phyloP scores from a whole-genome alignment of 1,140 invertebrate species.

The Babylonia areolata region DNA sequence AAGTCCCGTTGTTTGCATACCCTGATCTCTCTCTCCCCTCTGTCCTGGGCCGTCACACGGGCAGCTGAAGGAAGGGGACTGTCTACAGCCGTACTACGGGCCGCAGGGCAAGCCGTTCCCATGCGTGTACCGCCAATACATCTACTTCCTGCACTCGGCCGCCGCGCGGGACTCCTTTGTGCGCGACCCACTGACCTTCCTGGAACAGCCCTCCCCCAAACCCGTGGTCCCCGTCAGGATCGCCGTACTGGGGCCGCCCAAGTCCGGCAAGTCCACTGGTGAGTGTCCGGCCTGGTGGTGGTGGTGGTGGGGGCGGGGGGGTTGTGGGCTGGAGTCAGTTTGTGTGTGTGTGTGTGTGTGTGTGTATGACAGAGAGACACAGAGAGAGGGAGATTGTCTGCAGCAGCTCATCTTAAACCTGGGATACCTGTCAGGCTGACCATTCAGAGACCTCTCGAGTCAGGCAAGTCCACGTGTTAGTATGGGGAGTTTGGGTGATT shows the following conservation, averaged over 20 bases:
- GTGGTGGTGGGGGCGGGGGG: not conserved
- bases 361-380: too few relatives aligned
- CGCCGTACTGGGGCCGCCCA: conserved; percentile 75
- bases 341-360: conserved; percentile 12
- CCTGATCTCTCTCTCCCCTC: too few relatives aligned
- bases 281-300: conserved; percentile 47
- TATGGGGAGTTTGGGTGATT: too few relatives aligned
- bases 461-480: too few relatives aligned
- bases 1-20: too few relatives aligned
- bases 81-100: conserved; percentile 72
- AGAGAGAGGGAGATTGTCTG: too few relatives aligned
- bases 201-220: conserved; percentile 71
- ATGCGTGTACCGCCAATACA: conserved; percentile 70
- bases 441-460: too few relatives aligned
- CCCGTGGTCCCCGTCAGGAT: conserved; percentile 74
- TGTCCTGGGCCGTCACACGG: too few relatives aligned
- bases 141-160: conserved; percentile 72
- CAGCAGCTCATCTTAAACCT: too few relatives aligned
- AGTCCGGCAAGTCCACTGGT: conserved; percentile 76
- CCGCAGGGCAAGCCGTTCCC: conserved; percentile 56
- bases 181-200: conserved; percentile 70
- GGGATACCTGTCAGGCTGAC: too few relatives aligned
- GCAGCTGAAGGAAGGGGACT: conserved; percentile 71
- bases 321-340: too few relatives aligned
- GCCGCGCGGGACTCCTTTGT: conserved; percentile 70